Evolutionary conservation across 2,113 vertebrate species (phyloP).

Genomic region (Coptodon bakossiorum): DNA sequence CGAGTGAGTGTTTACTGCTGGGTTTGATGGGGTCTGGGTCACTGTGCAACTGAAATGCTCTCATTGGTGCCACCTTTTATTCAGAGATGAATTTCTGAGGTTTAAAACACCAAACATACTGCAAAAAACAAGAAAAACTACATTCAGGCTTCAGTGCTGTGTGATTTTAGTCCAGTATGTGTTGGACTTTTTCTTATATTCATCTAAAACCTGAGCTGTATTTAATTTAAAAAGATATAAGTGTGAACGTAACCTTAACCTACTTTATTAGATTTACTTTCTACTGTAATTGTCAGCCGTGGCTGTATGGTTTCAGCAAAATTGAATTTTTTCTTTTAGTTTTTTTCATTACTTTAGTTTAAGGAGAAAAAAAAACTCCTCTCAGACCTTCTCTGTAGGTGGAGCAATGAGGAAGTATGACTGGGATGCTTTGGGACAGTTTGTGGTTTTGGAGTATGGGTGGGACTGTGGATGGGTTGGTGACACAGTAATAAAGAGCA

Average conservation of each 20-base stretch:
- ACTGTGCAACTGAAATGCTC: not conserved
- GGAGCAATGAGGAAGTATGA: not conserved
- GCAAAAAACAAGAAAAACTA: not conserved
- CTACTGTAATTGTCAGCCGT: not conserved
- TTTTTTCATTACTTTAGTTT: not conserved
- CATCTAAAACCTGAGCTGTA: not conserved
- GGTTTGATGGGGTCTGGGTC: not conserved
- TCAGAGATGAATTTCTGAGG: not conserved
- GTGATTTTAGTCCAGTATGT: not conserved
- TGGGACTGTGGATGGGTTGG: not conserved
- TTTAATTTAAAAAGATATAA: not conserved
- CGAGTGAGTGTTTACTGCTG: not conserved
- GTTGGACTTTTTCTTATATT: not conserved
- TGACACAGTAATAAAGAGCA: constrained; percentile 8
- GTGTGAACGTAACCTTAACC: not conserved
- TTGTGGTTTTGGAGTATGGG: not conserved
- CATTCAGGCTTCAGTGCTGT: not conserved
- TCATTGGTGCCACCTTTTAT: not conserved
- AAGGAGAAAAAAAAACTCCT: accelerated
- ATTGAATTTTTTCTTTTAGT: not conserved
- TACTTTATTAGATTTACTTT: not conserved
- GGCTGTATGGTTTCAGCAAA: not conserved
- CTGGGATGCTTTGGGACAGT: not conserved
- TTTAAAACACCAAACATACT: not conserved
- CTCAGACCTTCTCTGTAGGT: not conserved